Conservation (phyloP, 2,113 vertebrate species). For the zebrafish (Danio rerio) region DNA sequence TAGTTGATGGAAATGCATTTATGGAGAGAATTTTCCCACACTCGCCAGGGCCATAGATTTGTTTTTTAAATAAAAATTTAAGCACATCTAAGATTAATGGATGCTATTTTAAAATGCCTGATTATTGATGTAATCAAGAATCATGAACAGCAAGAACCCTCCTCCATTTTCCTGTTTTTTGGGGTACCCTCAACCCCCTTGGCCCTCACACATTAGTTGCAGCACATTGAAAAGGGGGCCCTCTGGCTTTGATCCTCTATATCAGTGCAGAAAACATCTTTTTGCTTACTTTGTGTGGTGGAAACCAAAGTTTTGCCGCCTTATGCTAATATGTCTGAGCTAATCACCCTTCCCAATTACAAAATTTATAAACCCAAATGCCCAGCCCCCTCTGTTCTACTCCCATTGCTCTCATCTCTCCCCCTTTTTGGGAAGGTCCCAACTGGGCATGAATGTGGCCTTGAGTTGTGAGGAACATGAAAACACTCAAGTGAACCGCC, state of each 20-base stretch:
- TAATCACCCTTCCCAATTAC: conserved; percentile 73
- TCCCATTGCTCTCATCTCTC: conserved; percentile 5
- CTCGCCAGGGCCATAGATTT: conserved; percentile 59
- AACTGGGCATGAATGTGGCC: conserved; percentile 71
- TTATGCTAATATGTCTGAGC: conserved; percentile 73
- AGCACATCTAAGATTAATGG: conserved; percentile 62
- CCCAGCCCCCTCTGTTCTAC: conserved; percentile 41
- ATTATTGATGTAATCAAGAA: conserved; percentile 73
- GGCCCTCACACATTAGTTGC: conserved; percentile 86
- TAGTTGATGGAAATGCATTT: conserved; percentile 65
- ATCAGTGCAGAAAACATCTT: conserved; percentile 81
- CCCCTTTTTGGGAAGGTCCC: conserved; percentile 65
- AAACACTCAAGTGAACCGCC: conserved; percentile 63
- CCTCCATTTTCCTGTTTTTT: conserved; percentile 71
- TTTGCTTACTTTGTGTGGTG: conserved; percentile 74
- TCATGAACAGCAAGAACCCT: conserved; percentile 65
- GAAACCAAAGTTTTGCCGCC: conserved; percentile 70
- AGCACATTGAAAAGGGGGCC: conserved; percentile 94
- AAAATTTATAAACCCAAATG: conserved; percentile 71
- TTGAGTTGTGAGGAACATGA: conserved; percentile 58
- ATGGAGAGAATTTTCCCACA: conserved; percentile 71
- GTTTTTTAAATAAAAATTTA: conserved; percentile 67
- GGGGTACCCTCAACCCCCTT: conserved; percentile 68
- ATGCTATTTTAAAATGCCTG: conserved; percentile 70
- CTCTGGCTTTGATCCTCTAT: conserved; percentile 93